Percentiles rank a stretch among this genome's conserved stretches.
Conservation (phyloP, 2,113 vertebrate genomes). For the Onychostoma macrolepis region DNA sequence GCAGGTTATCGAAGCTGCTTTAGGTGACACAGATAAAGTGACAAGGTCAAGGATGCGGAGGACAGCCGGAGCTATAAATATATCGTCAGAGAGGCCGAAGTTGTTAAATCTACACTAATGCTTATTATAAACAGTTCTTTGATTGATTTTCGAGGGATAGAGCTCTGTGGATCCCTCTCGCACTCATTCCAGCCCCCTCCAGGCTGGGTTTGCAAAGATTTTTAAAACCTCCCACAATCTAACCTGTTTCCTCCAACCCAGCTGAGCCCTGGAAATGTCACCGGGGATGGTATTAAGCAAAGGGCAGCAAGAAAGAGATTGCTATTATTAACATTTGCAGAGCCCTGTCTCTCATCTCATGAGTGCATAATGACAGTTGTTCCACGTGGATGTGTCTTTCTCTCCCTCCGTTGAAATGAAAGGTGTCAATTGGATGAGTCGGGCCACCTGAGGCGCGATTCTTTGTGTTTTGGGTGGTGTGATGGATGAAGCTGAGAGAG, state of each 20-base stretch:
- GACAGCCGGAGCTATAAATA: neutral
- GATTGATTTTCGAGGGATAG: conserved; percentile 29
- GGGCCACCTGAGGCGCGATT: conserved; percentile 44
- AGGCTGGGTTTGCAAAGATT: conserved; percentile 11
- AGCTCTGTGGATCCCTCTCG: neutral
- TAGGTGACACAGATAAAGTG: conserved; percentile 21
- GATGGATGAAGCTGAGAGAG: conserved; percentile 3
- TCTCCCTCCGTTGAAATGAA: conserved; percentile 20
- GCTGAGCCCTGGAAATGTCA: conserved; percentile 54
- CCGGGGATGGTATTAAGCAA: conserved; percentile 55
- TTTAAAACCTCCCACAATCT: conserved; percentile 17
- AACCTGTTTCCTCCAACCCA: conserved; percentile 2
- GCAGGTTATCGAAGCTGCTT: conserved; percentile 14
- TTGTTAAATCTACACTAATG: conserved; percentile 3
- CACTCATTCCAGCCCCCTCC: neutral
- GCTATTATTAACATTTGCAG: conserved; percentile 58
- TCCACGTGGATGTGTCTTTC: conserved; percentile 21
- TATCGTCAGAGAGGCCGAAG: neutral
- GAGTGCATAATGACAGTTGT: conserved; percentile 47
- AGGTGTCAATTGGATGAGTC: conserved; percentile 41
- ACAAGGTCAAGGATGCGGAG: conserved; percentile 19
- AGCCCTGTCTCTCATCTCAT: conserved; percentile 44
- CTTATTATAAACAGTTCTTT: conserved; percentile 34
- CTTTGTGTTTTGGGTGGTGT: conserved; percentile 25
- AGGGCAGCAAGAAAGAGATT: conserved; percentile 53